Conservation (phyloP, 2,888 invertebrate species). For the Tenodera sinensis region DNA sequence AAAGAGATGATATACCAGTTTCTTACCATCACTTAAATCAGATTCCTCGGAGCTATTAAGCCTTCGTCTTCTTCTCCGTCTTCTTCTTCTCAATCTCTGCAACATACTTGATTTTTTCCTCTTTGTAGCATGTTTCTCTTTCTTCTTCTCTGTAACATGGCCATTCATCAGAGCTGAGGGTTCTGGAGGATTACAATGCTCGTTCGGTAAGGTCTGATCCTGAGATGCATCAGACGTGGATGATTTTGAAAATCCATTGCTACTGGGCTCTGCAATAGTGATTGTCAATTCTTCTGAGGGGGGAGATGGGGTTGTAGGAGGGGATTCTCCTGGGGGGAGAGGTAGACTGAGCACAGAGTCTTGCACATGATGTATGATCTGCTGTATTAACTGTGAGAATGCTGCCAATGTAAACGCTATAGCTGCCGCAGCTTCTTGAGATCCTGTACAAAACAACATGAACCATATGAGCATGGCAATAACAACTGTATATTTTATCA, state of each 20-base stretch:
- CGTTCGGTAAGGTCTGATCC: not conserved
- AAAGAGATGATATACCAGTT: too few relatives aligned
- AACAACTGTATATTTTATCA: too few relatives aligned
- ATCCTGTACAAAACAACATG: slow-evolving; percentile 47
- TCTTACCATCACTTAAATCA: slow-evolving; percentile 37
- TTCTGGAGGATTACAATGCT: not conserved
- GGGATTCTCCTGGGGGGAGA: slow-evolving; percentile 38
- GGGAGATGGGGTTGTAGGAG: not conserved
- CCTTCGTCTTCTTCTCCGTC: slow-evolving; percentile 27
- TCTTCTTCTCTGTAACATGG: not conserved
- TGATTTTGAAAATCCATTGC: not conserved
- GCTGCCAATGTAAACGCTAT: slow-evolving; percentile 82
- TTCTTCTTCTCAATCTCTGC: slow-evolving; percentile 19
- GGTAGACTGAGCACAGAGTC: slow-evolving; percentile 47
- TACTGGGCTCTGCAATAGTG: not conserved
- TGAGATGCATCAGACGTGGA: not conserved
- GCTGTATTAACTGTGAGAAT: slow-evolving; percentile 66
- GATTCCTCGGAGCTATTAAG: slow-evolving; percentile 31
- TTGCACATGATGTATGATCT: slow-evolving; percentile 43
- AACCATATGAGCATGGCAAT: too few relatives aligned
- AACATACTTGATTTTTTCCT: not conserved
- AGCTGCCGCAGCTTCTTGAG: slow-evolving; percentile 75
- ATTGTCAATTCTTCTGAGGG: not conserved
- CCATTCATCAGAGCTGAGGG: not conserved
- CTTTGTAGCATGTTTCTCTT: slow-evolving; percentile 6